Conservation (phyloP, 2,113 vertebrate species). For the Vicugna pacos region DNA sequence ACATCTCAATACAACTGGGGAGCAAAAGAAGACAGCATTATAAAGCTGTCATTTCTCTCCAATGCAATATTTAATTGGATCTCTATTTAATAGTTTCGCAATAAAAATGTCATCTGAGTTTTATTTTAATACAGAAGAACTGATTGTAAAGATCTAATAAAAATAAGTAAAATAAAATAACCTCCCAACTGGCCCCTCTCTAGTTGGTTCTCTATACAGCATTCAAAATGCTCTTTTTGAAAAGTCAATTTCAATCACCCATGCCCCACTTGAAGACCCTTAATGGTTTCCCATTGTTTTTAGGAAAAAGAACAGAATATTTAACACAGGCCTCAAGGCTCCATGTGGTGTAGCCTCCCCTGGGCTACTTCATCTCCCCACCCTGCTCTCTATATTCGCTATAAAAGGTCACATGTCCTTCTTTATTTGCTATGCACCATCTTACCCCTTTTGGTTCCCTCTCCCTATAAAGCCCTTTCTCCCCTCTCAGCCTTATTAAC, state of each 20-base stretch:
- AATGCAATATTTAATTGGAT: neutral
- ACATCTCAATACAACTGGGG: neutral
- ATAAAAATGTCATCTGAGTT: neutral
- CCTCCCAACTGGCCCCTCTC: neutral
- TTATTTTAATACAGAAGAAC: neutral
- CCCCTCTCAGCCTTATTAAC: neutral
- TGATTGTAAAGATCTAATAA: neutral
- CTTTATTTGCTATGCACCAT: neutral
- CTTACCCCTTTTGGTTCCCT: neutral
- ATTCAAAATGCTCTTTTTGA: neutral
- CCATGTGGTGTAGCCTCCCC: neutral
- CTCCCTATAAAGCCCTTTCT: neutral
- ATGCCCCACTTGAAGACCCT: neutral
- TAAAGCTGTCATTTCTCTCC: neutral
- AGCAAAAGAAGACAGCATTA: neutral
- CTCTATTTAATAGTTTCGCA: neutral
- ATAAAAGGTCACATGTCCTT: neutral
- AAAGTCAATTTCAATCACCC: conserved; percentile 1
- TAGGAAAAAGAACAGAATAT: neutral
- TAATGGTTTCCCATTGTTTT: neutral
- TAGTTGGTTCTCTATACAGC: neutral
- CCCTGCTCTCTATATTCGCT: neutral
- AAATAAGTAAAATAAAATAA: neutral
- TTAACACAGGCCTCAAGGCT: neutral
- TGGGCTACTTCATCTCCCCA: neutral